Percentiles rank a stretch among this genome's conserved stretches.
Conservation (phyloP, 2,113 vertebrate species). For the Rutilus rutilus region DNA sequence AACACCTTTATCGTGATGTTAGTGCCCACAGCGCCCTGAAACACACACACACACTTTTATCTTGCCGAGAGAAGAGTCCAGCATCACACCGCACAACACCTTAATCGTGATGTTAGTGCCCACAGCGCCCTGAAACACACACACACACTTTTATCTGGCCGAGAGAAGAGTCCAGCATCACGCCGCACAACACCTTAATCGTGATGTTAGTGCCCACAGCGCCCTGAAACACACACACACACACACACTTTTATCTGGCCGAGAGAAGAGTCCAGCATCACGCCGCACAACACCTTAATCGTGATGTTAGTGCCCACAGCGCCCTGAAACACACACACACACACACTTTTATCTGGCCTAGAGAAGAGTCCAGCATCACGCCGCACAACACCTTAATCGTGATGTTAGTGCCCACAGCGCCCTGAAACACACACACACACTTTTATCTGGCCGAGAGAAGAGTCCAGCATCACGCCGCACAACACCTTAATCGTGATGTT, state of each 20-base stretch:
- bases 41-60: neutral
- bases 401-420: slow-evolving; percentile 64
- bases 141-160: slow-evolving; percentile 48
- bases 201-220: slow-evolving; percentile 68
- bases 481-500: slow-evolving; percentile 74
- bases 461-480: slow-evolving; percentile 67
- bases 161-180: slow-evolving; percentile 67
- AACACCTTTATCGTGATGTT: slow-evolving; percentile 74
- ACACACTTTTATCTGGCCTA: no score
- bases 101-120: slow-evolving; percentile 72
- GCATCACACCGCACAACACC: slow-evolving; percentile 71
- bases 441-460: slow-evolving; percentile 62
- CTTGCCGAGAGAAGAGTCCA: slow-evolving; percentile 62
- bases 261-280: slow-evolving; percentile 67
- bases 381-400: slow-evolving; percentile 72
- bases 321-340: slow-evolving; percentile 50
- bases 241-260: no score
- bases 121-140: slow-evolving; percentile 51
- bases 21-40: slow-evolving; percentile 60
- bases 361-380: slow-evolving; percentile 64
- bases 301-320: slow-evolving; percentile 68
- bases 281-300: slow-evolving; percentile 68
- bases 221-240: slow-evolving; percentile 50
- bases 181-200: slow-evolving; percentile 68
- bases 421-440: slow-evolving; percentile 47